A percentile compares a stretch with the other conserved stretches of the same genome.
Conservation (phyloP, 1,140 invertebrate species). For the Ostrea edulis region DNA sequence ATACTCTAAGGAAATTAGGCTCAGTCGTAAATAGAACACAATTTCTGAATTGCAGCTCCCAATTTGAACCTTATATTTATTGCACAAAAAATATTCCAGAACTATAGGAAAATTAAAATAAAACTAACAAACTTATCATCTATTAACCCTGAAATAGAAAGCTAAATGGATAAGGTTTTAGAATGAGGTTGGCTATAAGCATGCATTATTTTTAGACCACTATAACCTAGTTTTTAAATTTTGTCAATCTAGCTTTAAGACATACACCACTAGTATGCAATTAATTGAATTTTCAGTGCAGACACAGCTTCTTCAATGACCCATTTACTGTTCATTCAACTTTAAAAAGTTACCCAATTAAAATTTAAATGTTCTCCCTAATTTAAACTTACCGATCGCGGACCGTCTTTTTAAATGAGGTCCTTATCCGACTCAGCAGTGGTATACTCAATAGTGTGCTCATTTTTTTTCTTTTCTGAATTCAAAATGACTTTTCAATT, state of each 20-base stretch:
- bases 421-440: slow-evolving; percentile 43
- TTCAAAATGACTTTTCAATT: background rate
- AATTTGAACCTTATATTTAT: background rate
- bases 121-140: background rate
- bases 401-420: slow-evolving; percentile 39
- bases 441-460: slow-evolving; percentile 42
- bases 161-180: too few relatives aligned
- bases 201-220: too few relatives aligned
- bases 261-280: too few relatives aligned
- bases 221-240: too few relatives aligned
- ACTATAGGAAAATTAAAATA: background rate
- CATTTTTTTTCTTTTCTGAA: slow-evolving; percentile 26
- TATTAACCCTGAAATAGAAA: background rate
- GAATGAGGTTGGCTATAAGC: too few relatives aligned
- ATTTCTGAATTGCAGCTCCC: background rate
- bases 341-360: too few relatives aligned
- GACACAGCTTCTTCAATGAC: too few relatives aligned
- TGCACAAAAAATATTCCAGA: background rate
- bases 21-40: slow-evolving; percentile 23
- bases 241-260: too few relatives aligned
- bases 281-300: too few relatives aligned
- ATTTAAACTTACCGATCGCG: background rate
- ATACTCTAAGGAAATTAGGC: slow-evolving; percentile 15
- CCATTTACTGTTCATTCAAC: too few relatives aligned
- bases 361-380: background rate